Evolutionary conservation across 2,113 vertebrate genomes (phyloP), one percentile per base, ranked within the genome.

Genomic region (Lamprotornis superbus): DNA sequence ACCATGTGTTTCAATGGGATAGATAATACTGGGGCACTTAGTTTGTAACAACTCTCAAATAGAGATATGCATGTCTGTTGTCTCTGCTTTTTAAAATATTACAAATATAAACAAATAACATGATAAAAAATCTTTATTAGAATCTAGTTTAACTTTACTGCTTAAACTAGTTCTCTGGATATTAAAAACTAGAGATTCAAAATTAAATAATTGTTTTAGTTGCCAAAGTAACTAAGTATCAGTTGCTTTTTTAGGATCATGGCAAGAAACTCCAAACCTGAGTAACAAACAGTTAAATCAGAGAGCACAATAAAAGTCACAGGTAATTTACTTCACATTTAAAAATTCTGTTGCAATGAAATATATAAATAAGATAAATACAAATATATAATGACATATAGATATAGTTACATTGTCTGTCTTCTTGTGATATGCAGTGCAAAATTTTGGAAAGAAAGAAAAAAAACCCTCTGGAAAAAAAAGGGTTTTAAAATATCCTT

Each of bases 31-130:
- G 24, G 25, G 55, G 8, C 12, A n/a, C 28, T 65, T 22, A 25
- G 6, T 28, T 89, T 47, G 16, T 55, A 70, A 46, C 24, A 53
- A 9, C 33, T 59, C n/a, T 83, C 71, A 76, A 27, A 50, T 4
- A 44, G 21, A 61, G 24, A 44, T 30, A 35, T 7, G 19, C 15
- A 57, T 0, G 0, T 47, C 30, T 80, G 5, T 30, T 53, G 3
- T 9, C 31, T 86, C 47, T 65, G 39, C 25, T 67, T 81, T 67
- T 50, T 31, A 74, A 89, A 87, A 73, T 55, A 67, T 7, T 57
- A 73, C 6, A 83, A 57, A 73, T 65, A n/a, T 15, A 31, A 73
- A 35, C 5, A 64, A 74, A 28, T n/a, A 49, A 68, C 8, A 37
- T 6, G 2, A 42, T 33, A 50, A 16, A n/a, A 81, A 53, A 46